phyloP scores from a whole-genome alignment of 1,140 invertebrate species.

The Berghia stephanieae region DNA sequence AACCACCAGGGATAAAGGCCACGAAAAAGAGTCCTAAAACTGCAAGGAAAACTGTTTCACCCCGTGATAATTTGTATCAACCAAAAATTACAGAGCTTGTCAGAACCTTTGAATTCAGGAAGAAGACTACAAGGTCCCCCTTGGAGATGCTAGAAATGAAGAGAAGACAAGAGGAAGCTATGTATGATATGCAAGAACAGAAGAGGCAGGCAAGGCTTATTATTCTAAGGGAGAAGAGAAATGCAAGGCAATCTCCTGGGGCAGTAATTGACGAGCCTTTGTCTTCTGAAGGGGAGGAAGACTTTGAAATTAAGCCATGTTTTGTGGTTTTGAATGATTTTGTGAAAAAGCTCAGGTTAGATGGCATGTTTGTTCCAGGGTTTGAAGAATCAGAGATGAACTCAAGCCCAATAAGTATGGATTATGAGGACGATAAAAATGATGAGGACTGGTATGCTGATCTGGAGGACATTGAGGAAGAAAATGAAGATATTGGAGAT shows the following conservation, averaged over 20 bases:
- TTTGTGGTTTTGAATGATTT: conserved; percentile 54
- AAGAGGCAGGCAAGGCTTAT: conserved; percentile 35
- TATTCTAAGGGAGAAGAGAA: conserved; percentile 15
- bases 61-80: neutral
- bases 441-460: conserved; percentile 27
- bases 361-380: conserved; percentile 13
- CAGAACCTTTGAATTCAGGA: conserved; percentile 37
- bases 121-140: conserved; percentile 49
- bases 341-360: conserved; percentile 49
- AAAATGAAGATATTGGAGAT: neutral
- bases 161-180: conserved; percentile 45
- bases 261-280: neutral
- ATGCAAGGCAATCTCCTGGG: neutral
- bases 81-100: neutral
- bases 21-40: neutral
- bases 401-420: neutral
- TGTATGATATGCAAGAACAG: conserved; percentile 44
- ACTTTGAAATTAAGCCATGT: conserved; percentile 40
- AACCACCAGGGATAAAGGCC: conserved; percentile 8
- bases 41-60: neutral
- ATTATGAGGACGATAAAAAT: conserved; percentile 30
- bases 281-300: neutral
- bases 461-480: neutral
- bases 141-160: conserved; percentile 50
- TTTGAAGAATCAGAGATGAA: conserved; percentile 14